A percentile compares a stretch with the other conserved stretches of the same genome.
phyloP scores from a whole-genome alignment of 2,797 vertebrate genomes.

The Onychomys arenicola region DNA sequence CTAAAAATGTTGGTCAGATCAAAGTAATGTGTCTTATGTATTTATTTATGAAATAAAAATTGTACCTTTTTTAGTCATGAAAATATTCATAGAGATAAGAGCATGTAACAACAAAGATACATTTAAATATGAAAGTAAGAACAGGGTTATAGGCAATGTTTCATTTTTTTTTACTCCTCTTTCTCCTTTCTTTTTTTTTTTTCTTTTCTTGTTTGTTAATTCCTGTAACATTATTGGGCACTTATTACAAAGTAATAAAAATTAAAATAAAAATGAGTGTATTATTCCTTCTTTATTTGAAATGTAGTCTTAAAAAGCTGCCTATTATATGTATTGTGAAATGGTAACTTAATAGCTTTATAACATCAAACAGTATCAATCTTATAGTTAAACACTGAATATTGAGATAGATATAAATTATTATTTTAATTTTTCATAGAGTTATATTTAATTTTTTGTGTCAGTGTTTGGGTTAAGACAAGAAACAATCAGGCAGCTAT shows the following conservation, averaged over 20 bases:
- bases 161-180: background rate
- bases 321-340: constrained; percentile 9
- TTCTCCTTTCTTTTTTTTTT: background rate
- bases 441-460: constrained; percentile 24
- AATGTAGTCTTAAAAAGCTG: background rate
- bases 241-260: constrained; percentile 48
- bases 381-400: constrained; percentile 22
- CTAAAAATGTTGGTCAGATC: background rate
- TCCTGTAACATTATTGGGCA: background rate
- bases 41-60: background rate
- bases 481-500: background rate
- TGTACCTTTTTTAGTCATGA: background rate
- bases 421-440: constrained; percentile 11
- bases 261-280: background rate
- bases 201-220: background rate
- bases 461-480: background rate
- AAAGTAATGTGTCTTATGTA: background rate
- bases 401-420: background rate
- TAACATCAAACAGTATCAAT: background rate
- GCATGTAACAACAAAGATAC: background rate
- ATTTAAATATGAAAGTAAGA: background rate
- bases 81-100: background rate
- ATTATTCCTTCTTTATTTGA: background rate
- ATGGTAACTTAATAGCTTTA: background rate
- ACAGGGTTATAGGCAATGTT: background rate